Percentiles rank a stretch among this genome's conserved stretches.
Conservation (phyloP, 2,113 vertebrate species). For the Typhlomys cinereus region DNA sequence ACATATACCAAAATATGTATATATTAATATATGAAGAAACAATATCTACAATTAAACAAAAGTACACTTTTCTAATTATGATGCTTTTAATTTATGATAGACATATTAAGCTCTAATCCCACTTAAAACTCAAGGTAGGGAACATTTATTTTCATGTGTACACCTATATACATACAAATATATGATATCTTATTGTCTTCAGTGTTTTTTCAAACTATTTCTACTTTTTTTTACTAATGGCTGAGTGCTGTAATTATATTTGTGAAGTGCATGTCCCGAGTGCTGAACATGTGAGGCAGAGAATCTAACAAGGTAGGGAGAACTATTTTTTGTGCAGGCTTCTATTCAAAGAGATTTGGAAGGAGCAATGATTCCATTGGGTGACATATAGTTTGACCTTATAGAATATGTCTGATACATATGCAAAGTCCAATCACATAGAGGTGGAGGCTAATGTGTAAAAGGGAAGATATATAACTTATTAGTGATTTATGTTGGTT, state of each 20-base stretch:
- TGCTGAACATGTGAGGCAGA: neutral
- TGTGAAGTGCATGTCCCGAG: neutral
- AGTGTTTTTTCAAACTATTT: neutral
- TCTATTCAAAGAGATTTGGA: neutral
- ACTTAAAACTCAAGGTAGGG: neutral
- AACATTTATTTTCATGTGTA: neutral
- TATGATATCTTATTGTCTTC: neutral
- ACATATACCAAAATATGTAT: too few relatives aligned
- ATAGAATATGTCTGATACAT: neutral
- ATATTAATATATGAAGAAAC: too few relatives aligned
- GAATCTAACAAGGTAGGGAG: accelerated
- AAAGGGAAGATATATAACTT: neutral
- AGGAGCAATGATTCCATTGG: neutral
- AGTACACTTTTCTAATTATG: too few relatives aligned
- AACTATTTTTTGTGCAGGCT: neutral
- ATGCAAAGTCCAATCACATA: neutral
- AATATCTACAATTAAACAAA: too few relatives aligned
- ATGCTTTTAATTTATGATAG: neutral
- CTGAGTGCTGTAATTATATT: neutral
- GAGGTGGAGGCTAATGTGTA: neutral
- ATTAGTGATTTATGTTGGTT: neutral
- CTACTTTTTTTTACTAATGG: neutral
- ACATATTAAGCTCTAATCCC: neutral
- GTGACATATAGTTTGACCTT: neutral
- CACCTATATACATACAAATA: neutral